Evolutionary conservation across 2,888 invertebrate genomes (phyloP).

Genomic region (Chrysolina haemoptera): DNA sequence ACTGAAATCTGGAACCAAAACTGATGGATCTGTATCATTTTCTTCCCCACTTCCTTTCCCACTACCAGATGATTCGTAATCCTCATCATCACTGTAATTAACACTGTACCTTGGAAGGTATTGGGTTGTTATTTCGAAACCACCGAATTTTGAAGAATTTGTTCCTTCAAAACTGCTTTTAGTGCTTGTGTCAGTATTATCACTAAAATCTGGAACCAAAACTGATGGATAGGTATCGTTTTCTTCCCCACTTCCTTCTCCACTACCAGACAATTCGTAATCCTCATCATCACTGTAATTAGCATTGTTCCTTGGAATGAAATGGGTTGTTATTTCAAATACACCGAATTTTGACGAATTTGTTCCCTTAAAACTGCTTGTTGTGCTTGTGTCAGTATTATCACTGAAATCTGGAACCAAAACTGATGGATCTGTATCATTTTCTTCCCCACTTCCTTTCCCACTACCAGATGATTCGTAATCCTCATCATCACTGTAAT

Average conservation of each 20-base stretch:
- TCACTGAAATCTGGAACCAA: too few species aligned
- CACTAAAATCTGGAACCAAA: too few species aligned
- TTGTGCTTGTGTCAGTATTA: too few species aligned
- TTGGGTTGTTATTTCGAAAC: neutral
- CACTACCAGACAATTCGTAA: neutral
- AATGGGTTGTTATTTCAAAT: neutral
- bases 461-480: neutral
- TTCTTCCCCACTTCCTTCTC: neutral
- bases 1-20: too few species aligned
- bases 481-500: neutral
- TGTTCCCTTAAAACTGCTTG: too few species aligned
- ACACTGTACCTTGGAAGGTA: neutral
- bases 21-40: neutral
- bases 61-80: neutral
- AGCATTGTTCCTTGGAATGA: neutral
- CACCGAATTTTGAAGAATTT: too few species aligned
- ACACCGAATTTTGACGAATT: neutral
- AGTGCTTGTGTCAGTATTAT: too few species aligned
- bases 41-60: neutral
- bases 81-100: neutral
- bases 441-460: neutral
- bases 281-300: neutral
- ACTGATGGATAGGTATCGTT: too few species aligned
- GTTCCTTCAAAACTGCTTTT: too few species aligned
- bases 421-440: neutral